Evolutionary conservation across 1,140 invertebrate genomes (phyloP), one percentile per base, ranked within the genome.

Genomic region (Plectrocnemia conspersa): DNA sequence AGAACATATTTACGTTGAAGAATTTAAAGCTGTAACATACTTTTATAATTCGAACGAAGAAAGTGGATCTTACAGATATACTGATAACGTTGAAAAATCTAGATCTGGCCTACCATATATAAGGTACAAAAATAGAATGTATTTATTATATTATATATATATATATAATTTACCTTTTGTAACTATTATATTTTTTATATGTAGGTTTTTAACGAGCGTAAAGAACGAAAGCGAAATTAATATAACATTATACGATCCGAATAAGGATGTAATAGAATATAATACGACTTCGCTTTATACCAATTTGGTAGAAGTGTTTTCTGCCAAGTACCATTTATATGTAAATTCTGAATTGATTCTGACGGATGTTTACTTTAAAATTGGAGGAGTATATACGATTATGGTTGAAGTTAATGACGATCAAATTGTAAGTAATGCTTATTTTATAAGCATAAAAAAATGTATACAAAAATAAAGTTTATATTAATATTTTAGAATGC

Each of bases 341-440:
- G 56, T 77, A 3, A 66, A 75, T 25, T 61, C 64, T 0, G 52
- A 47, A 3, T 24, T 55, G 3, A 57, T 74, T 0, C 9, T 56
- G n/a, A 33, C 57, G 0, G 60, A 69, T 1, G 61, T 78, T 6
- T 38, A 57, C 0, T 55, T 81, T 2, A 68, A 70, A 32, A 66
- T 70, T n/a, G 82, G 82, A 0, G 80, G 79, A 13, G 77, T 82
- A 11, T 84, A 82, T 52, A 75, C 75, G 1, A 53, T 83, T 1
- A 15, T 82, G 10, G 68, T 70, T 29, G 60, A 72, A n/a, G 61
- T 56, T 9, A 54, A 45, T 6, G 44, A 61, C 2, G 50, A 57
- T 27, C 41, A 33, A 25, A 48, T 11, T 4, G 52, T 63, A 47
- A 33, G 29, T 42, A 13, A 32, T 46, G 11, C 24, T n/a, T n/a